Evolutionary conservation across 2,888 invertebrate species (phyloP), one percentile per base, ranked within the genome.

Genomic region (Cheilosia grossa): DNA sequence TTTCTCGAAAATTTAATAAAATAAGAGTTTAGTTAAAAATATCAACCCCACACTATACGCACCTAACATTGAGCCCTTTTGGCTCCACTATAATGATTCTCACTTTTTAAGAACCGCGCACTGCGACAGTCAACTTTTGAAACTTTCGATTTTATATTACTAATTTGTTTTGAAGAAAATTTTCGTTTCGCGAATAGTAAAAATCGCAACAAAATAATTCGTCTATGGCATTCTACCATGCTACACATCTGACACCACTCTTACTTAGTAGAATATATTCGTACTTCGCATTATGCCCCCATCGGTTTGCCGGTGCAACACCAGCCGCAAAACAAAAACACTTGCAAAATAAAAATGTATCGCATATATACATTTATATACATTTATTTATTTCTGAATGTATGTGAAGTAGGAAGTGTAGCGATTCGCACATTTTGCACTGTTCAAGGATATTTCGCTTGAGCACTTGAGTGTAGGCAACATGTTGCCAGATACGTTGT

Each of bases 401-500:
- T 80, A 59, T 75, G 75, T 54, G 53, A 74, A 83, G 79, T 75
- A 83, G 83, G 83, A 83, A 83, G 74, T 74, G 37, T 73, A 53
- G 37, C 7, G 63, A 44, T 44, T 58, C 67, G 67, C 75, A 67
- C 54, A 66, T 58, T 66, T 67, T 47, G 42, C 72, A 59, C 53
- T 75, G 42, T 81, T 80, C 83, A 83, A 83, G 83, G 83, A 83
- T 75, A 83, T 58, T 69, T 69, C 53, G 58, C 63, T 70, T 64
- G 37, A 9, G 30, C 30, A 47, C 19, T 27, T 21, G 49, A 53
- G 49, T 21, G 49, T 51, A 15, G 13, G 82, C 82, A 79, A 75
- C 83, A 83, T 83, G 83, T 80, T 83, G 79, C 74, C 37, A 61
- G 64, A 49, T 40, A 53, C 27, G 19, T 4, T 33, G 37, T 15